Percentiles rank a stretch among this genome's conserved stretches.
Conservation (phyloP, 2,888 invertebrate species). For the Phytoseiulus persimilis region DNA sequence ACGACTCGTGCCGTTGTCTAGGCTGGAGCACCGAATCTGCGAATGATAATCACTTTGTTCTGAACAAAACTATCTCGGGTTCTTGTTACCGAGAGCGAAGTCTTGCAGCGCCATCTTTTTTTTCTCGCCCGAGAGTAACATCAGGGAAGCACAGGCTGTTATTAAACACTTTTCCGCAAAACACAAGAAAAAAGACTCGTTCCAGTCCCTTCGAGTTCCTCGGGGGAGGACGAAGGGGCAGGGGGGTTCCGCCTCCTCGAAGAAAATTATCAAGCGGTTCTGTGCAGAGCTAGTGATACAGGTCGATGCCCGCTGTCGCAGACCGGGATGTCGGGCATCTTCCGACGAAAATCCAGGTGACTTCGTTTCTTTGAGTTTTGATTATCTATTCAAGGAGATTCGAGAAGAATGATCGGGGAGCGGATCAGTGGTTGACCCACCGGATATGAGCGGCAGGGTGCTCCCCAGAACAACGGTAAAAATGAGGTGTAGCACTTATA, state of each 20-base stretch:
- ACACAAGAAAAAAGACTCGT: background rate
- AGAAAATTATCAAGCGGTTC: background rate
- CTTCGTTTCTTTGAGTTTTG: too few species aligned
- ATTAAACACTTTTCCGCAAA: constrained; percentile 5
- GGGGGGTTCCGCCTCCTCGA: background rate
- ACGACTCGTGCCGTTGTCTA: too few species aligned
- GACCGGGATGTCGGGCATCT: too few species aligned
- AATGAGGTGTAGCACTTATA: background rate
- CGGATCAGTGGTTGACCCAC: too few species aligned
- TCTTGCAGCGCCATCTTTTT: background rate
- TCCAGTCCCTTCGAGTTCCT: background rate
- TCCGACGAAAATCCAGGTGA: too few species aligned
- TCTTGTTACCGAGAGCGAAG: background rate
- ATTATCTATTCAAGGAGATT: too few species aligned
- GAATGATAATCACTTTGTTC: background rate
- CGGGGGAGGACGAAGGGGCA: background rate
- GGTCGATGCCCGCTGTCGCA: too few species aligned
- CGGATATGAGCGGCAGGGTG: background rate
- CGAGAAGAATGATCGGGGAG: too few species aligned
- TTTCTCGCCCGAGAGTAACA: background rate
- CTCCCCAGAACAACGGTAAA: background rate
- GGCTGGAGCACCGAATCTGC: background rate
- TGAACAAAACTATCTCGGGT: background rate
- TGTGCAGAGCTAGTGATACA: background rate
- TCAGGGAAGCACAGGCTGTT: background rate